phyloP scores from a whole-genome alignment of 2,888 invertebrate species.

The Coenonympha glycerion region DNA sequence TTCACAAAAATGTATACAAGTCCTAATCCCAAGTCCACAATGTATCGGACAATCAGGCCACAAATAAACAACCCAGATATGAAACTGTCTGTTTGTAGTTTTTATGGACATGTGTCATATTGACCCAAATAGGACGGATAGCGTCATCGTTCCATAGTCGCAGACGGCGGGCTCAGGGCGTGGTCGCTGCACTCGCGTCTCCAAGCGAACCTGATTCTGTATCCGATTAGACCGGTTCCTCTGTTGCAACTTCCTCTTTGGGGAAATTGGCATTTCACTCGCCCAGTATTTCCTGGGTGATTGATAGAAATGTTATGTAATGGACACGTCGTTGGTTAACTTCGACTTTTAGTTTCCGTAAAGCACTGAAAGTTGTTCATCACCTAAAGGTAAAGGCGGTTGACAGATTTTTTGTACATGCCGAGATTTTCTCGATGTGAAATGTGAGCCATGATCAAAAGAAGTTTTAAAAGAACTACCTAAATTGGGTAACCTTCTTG shows the following conservation, averaged over 20 bases:
- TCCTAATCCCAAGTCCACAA: too few species aligned
- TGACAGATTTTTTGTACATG: too few species aligned
- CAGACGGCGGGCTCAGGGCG: conserved; percentile 48
- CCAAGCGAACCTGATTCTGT: conserved; percentile 24
- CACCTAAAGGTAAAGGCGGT: neutral
- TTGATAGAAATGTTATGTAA: neutral
- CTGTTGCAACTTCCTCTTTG: conserved; percentile 4
- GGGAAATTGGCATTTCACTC: neutral
- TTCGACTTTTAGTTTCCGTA: conserved; percentile 2
- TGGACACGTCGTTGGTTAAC: neutral
- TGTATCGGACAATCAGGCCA: too few species aligned
- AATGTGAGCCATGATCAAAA: too few species aligned
- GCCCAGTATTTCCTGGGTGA: neutral
- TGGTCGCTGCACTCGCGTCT: conserved; percentile 41
- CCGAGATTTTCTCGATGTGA: too few species aligned
- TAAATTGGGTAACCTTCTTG: too few species aligned
- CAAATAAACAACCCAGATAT: neutral
- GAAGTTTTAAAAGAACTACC: too few species aligned
- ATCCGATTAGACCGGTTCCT: conserved; percentile 6
- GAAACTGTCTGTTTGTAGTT: conserved; percentile 40
- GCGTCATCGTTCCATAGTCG: conserved; percentile 56
- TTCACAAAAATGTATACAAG: too few species aligned
- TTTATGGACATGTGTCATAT: conserved; percentile 57
- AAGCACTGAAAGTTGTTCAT: neutral
- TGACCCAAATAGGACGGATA: conserved; percentile 67